Conservation (phyloP, 2,888 invertebrate genomes). For the Nysson spinosus region DNA sequence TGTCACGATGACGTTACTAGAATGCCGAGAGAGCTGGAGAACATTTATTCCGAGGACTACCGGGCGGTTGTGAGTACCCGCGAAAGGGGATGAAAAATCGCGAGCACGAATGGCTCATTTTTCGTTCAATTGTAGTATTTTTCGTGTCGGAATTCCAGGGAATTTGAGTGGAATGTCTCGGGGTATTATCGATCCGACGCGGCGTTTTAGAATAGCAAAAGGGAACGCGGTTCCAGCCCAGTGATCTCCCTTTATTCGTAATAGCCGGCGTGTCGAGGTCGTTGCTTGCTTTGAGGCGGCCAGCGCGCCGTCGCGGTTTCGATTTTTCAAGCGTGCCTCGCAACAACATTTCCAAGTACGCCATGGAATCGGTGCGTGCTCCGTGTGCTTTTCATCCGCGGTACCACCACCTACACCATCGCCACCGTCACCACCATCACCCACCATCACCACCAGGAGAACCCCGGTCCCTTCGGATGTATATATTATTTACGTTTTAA, state of each 20-base stretch:
- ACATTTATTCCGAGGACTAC: not conserved
- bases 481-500: slow-evolving; percentile 39
- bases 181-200: slow-evolving; percentile 47
- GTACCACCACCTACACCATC: too few relatives aligned
- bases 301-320: slow-evolving; percentile 20
- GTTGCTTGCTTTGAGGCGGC: slow-evolving; percentile 19
- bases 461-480: too few relatives aligned
- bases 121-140: not conserved
- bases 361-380: too few relatives aligned
- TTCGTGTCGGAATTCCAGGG: slow-evolving; percentile 19
- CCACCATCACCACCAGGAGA: too few relatives aligned
- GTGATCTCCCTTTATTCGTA: slow-evolving; percentile 52
- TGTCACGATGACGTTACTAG: too few relatives aligned
- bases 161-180: slow-evolving; percentile 31
- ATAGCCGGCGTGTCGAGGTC: slow-evolving; percentile 32
- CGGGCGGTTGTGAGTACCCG: not conserved
- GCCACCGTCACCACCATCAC: too few relatives aligned
- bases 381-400: not conserved
- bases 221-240: slow-evolving; percentile 45
- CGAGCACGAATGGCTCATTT: not conserved
- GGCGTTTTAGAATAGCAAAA: slow-evolving; percentile 46
- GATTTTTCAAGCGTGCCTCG: slow-evolving; percentile 35
- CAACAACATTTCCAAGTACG: not conserved
- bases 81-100: slow-evolving; percentile 4
- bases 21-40: too few relatives aligned